Percentiles rank a stretch among this genome's conserved stretches.
phyloP scores from a whole-genome alignment of 2,113 vertebrate species.

The Polypterus senegalus region DNA sequence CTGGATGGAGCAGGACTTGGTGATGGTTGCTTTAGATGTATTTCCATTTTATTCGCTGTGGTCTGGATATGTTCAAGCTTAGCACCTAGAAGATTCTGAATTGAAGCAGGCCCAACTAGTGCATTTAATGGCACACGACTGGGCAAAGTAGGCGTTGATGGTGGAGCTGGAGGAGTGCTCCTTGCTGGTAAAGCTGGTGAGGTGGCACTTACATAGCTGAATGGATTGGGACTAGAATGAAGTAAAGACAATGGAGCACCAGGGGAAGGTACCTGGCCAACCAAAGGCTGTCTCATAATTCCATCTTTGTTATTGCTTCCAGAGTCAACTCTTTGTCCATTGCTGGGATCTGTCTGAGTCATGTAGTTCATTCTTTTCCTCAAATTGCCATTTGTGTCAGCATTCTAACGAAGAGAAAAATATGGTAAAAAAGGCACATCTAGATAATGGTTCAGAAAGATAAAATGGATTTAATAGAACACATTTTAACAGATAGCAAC shows the following conservation, averaged over 20 bases:
- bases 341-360: conserved; percentile 47
- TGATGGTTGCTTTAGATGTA: conserved; percentile 46
- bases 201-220: conserved; percentile 59
- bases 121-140: conserved; percentile 43
- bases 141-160: conserved; percentile 63
- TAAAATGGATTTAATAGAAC: too few species aligned
- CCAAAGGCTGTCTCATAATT: conserved; percentile 31
- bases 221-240: conserved; percentile 73
- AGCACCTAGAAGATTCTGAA: conserved; percentile 68
- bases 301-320: conserved; percentile 46
- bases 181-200: conserved; percentile 57
- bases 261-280: conserved; percentile 49
- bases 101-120: conserved; percentile 45
- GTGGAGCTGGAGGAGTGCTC: conserved; percentile 51
- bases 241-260: conserved; percentile 47
- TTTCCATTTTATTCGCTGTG: conserved; percentile 55
- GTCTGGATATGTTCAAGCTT: conserved; percentile 75
- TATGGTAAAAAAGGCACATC: background rate
- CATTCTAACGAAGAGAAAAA: conserved; percentile 48
- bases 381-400: conserved; percentile 75
- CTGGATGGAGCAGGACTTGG: conserved; percentile 36
- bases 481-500: too few species aligned
- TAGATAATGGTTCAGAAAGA: too few species aligned
- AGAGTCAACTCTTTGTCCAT: conserved; percentile 54
- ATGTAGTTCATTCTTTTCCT: conserved; percentile 75